Evolutionary conservation across 2,888 invertebrate genomes (phyloP), one percentile per base, ranked within the genome.

Genomic region (Lobophora halterata): DNA sequence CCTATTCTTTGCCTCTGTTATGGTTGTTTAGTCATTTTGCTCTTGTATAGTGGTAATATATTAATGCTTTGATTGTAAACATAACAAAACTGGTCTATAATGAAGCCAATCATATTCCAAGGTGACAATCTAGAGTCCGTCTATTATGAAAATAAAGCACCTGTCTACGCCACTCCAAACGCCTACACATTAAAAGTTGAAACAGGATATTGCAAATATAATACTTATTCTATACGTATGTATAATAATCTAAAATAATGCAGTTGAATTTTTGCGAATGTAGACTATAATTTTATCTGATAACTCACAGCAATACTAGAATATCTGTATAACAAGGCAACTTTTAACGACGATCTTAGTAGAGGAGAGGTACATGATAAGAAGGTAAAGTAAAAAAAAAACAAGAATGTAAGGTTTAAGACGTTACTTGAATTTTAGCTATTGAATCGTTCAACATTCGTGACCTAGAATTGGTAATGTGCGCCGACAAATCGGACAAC

Each of bases 81-180:
- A 34, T 29, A 34, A 37, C 17, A 26, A n/a, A 43, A 47, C 34
- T 45, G 19, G 42, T 39, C 12, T 25, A 31, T 35, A 48, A 44
- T 32, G 23, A 45, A 29, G 44, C 48, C 53, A 44, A 35, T 53
- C 48, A 45, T 48, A 48, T 50, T 53, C 46, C 53, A 50, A 53
- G 53, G 53, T 50, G 53, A 53, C 40, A 35, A 45, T 38, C 33
- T 43, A 38, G 31, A 36, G 31, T 24, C 13, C 30, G 25, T 24
- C 19, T 27, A 29, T 32, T 33, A 39, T 39, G 37, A 41, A 36
- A 41, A 31, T 31, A 28, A 41, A 27, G 27, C 41, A 41, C 24
- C n/a, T 25, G 16, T 26, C 30, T 11, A 19, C 25, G 21, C 13
- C 9, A 13, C 18, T 19, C 18, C 10, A 4, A 7, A 30, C 18